phyloP scores from a whole-genome alignment of 1,140 invertebrate species.

The Drosophila ercepeae region DNA sequence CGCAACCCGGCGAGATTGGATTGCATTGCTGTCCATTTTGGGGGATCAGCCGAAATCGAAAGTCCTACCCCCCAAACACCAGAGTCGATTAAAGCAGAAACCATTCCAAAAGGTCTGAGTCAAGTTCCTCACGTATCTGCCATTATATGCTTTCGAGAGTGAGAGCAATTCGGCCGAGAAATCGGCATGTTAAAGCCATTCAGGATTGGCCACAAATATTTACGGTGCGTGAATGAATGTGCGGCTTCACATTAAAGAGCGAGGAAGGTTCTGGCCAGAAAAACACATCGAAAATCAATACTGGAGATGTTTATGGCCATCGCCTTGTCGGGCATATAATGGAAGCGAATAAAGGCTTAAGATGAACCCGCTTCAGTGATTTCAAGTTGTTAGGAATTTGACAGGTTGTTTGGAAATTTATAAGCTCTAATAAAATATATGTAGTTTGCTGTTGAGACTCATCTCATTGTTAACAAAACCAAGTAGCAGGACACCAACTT shows the following conservation, averaged over 20 bases:
- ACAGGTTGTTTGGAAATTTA: not conserved
- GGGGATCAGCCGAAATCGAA: constrained; percentile 28
- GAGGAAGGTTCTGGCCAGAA: not conserved
- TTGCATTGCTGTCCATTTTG: constrained; percentile 30
- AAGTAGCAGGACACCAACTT: too few relatives aligned
- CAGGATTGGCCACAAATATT: not conserved
- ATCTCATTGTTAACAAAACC: not conserved
- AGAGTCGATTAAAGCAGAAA: constrained; percentile 27
- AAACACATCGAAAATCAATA: constrained; percentile 8
- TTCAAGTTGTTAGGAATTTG: not conserved
- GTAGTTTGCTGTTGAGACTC: not conserved
- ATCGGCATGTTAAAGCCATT: constrained; percentile 12
- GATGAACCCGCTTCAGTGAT: not conserved
- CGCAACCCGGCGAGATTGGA: constrained; percentile 48
- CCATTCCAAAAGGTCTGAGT: constrained; percentile 22
- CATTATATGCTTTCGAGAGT: constrained; percentile 19
- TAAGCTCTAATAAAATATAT: not conserved
- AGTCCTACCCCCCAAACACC: constrained; percentile 15
- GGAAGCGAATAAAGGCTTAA: not conserved
- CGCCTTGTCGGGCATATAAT: not conserved
- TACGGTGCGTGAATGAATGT: not conserved
- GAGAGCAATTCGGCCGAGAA: constrained; percentile 19
- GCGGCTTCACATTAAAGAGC: constrained; percentile 9
- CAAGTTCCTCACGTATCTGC: constrained; percentile 22
- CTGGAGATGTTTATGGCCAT: not conserved